Evolutionary conservation across 1,140 invertebrate species (phyloP), one percentile per base, ranked within the genome.

Genomic region (Platyura marginata): DNA sequence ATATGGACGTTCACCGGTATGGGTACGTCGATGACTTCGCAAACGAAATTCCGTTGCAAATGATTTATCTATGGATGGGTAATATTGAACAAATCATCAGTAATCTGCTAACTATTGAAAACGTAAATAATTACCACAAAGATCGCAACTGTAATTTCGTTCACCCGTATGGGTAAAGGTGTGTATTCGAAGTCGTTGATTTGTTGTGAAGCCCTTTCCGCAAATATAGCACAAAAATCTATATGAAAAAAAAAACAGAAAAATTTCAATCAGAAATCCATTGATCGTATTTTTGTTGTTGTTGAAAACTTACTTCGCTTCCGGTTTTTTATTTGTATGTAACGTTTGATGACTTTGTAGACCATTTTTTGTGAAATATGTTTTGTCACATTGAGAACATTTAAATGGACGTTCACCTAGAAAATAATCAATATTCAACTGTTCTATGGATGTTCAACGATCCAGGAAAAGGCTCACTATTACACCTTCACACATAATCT

Each of bases 71-170:
- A 37, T 19, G 35, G 13, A n/a, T 19, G 5, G 5, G 5, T 37
- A 15, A n/a, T 15, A 37, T 6, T 37, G 35, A 19, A 37, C 35
- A 29, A 37, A 8, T 37, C 15, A 37, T 6, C n/a, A 19, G 35
- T 8, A 40, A 22, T 33, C 21, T 34, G 18, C 21, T 41, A 19
- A 3, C 21, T n/a, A 21, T 25, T 21, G n/a, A 15, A 15, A 8
- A 29, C 41, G 21, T 15, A 42, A 20, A 21, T 10, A 42, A 21
- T 42, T 42, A 42, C 41, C 10, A 39, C 42, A 44, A 8, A 16
- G 20, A 29, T 25, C 15, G 21, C 44, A 46, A 15, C 9, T 2
- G 15, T 11, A 42, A 21, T 46, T 39, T 21, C 25, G 40, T 33
- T 42, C 33, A 13, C 41, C 34, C 3, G 40, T 16, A 33, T 46